Base-by-base conservation (phyloP, 1,140 invertebrate genomes). In the Pachypsylla venusta region DNA sequence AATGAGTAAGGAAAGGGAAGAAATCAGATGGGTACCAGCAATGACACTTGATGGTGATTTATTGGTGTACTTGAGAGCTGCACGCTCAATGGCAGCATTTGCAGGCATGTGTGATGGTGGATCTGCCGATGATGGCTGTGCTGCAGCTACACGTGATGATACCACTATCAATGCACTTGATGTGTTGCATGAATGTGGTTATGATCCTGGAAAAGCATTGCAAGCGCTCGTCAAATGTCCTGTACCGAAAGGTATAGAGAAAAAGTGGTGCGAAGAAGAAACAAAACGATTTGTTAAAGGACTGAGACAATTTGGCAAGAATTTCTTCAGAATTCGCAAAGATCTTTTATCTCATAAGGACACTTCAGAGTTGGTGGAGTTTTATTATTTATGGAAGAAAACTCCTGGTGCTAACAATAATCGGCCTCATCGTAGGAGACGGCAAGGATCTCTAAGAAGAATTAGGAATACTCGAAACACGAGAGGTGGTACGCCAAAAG, bases 351-450 rank as follows among this genome's bases (percentile, higher is more conserved):
- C 93, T 58, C 89, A 94, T 70, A 94, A 95, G 79, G 92, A 96
- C 68, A 97, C 93, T 66, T 85, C 91, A 40, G 93, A 99, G 69
- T 75, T 99, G 66, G 93, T 99, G 25, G 93, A 98, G 70, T 99
- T 92, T 76, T 99, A 99, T 74, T 99, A 99, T 76, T 79, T 98
- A 70, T 99, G 95, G 96, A 99, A 99, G 77, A 99, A 99, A 76
- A 98, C 94, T n/a, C 92, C 94, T n/a, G 89, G 89, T 66, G 94
- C 94, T 48, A 89, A 91, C 70, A 91, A 89, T 71, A 91, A 93
- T 72, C 79, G 93, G 59, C 92, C 92, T 20, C 90, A 95, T 69
- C 78, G 92, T 57, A 77, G 93, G 76, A 77, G 68, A 56, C 76
- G 93, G 57, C 87, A 89, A 70, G 87, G 85, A 64, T 91, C 90